Evolutionary conservation across 1,140 invertebrate genomes (phyloP), one percentile per base, ranked within the genome.

Genomic region (Yoshiicerus persimilis): DNA sequence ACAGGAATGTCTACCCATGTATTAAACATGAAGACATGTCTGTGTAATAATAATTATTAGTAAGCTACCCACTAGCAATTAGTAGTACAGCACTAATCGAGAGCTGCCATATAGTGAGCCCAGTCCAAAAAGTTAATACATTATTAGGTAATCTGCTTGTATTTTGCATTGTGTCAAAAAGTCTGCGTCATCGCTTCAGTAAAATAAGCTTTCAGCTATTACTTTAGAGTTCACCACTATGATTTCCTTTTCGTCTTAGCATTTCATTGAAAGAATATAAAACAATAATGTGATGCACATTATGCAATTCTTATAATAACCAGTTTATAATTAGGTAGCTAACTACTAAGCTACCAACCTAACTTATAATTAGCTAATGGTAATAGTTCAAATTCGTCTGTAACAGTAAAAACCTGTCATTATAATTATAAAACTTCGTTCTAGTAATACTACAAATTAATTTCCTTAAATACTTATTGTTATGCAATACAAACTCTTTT

Each of bases 141-240:
- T 80, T 32, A 36, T 80, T 80, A 80, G 75, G 75, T 80, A 80
- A 80, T 80, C 75, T 32, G 75, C 75, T 36, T 36, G 27, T 30
- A 70, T 30, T 27, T 70, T 70, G 75, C 75, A 80, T 80, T 36
- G 32, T n/a, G 32, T 80, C 30, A 80, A 80, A 32, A 34, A 36
- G 13, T 32, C 30, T 38, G 32, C 13, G 30, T 80, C 75, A 34
- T 80, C 75, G 16, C 32, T 38, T 80, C 75, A 80, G 34, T 80
- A 80, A 80, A 80, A 80, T 80, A 80, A 80, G 75, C 75, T 80
- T 80, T n/a, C 75, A 38, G 75, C 75, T 80, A 80, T n/a, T 80
- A 34, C 66, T 20, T 32, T 27, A 16, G 23, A 70, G 23, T 70
- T 27, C 20, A 70, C 27, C 1, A 64, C 20, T 64, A 64, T 64